Evolutionary conservation across 2,113 vertebrate genomes (phyloP).

Genomic region (Colius striatus): DNA sequence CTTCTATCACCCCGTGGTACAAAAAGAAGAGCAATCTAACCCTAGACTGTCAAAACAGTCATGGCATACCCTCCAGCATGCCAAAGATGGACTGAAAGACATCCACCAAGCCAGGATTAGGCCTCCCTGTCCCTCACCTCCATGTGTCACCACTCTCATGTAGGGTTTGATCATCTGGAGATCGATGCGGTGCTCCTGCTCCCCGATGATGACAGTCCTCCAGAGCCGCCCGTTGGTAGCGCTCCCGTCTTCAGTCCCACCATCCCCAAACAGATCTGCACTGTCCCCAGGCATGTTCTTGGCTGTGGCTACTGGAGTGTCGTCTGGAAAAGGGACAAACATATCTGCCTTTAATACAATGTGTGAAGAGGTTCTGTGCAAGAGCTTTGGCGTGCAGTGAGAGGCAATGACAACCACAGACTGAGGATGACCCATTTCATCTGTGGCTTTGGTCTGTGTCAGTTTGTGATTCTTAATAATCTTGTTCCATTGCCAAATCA

Average conservation of each 20-base stretch:
- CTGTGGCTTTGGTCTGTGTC: background rate
- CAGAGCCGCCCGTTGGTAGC: constrained; percentile 88
- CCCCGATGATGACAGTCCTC: constrained; percentile 94
- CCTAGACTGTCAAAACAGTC: accelerated
- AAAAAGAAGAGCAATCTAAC: accelerated
- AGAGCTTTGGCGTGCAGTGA: background rate
- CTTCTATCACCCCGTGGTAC: accelerated
- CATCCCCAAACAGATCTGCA: constrained; percentile 79
- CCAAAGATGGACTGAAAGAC: background rate
- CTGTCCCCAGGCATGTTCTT: constrained; percentile 87
- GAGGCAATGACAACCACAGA: background rate
- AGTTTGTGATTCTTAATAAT: background rate
- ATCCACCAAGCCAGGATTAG: accelerated
- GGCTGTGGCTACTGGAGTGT: constrained; percentile 91
- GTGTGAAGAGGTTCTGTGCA: background rate
- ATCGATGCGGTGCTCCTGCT: constrained; percentile 96
- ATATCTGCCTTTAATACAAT: accelerated
- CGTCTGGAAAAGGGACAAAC: constrained; percentile 77
- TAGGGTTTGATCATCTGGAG: constrained; percentile 97
- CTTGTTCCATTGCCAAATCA: no score
- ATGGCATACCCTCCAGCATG: background rate
- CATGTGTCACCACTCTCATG: constrained; percentile 93
- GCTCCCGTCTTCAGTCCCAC: constrained; percentile 68
- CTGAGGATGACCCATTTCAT: accelerated
- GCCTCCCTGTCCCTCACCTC: constrained; percentile 77